Percentiles rank a stretch among this genome's conserved stretches.
These are phyloP conservation scores for Polia nebulosa DNA, from an alignment of 2,888 invertebrate species.

Conservation along the genomic window DNA sequence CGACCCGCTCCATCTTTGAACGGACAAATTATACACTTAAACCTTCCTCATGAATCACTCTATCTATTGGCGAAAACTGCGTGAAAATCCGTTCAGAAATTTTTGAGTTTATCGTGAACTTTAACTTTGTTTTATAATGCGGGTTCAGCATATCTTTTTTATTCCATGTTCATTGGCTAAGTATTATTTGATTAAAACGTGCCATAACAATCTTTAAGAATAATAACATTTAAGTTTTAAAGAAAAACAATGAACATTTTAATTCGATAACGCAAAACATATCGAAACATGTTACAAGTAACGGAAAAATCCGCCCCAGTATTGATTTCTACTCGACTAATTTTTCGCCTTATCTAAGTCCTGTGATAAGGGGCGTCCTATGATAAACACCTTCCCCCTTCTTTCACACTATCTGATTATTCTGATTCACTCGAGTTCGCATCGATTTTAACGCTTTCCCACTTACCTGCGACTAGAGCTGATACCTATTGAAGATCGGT, in stretches of 20 bases:
- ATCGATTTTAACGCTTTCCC: slow-evolving; percentile 64
- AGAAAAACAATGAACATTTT: slow-evolving; percentile 21
- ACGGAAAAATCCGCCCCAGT: slow-evolving; percentile 76
- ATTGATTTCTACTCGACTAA: slow-evolving; percentile 87
- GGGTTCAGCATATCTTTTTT: no score
- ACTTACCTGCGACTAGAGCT: slow-evolving; percentile 24
- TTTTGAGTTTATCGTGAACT: no score
- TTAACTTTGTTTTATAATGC: no score
- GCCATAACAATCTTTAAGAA: neutral
- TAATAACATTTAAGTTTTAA: no score
- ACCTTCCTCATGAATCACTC: no score
- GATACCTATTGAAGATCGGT: slow-evolving; percentile 1
- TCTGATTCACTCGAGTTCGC: slow-evolving; percentile 66
- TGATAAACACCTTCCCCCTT: slow-evolving; percentile 84
- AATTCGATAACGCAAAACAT: slow-evolving; percentile 28
- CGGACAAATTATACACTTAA: no score
- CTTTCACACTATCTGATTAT: slow-evolving; percentile 77
- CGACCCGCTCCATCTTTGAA: no score
- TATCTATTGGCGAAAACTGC: no score
- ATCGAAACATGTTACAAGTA: slow-evolving; percentile 54
- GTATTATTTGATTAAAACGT: no score
- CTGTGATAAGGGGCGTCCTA: slow-evolving; percentile 80
- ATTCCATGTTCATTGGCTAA: no score
- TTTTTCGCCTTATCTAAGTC: slow-evolving; percentile 85
- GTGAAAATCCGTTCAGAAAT: no score